Evolutionary conservation across 2,797 vertebrate species (phyloP), one percentile per base, ranked within the genome.

Genomic region (Orientallactaga sibirica): DNA sequence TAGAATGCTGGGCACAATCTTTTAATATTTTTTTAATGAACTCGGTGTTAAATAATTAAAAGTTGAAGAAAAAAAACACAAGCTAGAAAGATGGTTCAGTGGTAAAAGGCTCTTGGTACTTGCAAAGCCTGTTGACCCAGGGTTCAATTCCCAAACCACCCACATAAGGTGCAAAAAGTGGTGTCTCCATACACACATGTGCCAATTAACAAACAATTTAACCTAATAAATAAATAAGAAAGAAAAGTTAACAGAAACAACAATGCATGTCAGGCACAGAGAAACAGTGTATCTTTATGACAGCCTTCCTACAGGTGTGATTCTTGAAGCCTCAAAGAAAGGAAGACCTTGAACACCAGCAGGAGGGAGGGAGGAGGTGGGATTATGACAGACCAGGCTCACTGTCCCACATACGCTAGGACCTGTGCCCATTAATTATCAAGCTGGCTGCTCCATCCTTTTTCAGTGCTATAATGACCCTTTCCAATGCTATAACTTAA

Each of bases 1-100:
- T 85, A 27, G 12, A 64, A n/a, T 75, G 33, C 25, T 86, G 29
- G n/a, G 88, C 61, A 71, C 22, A 61, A 74, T 64, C 25, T 48
- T 82, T 92, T 68, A 79, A 68, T 92, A 82, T 79, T 90, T 78
- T 82, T 62, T 75, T 20, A 74, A 48, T 78, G 33, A 89, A 82
- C 27, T 79, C 20, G 58, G 10, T 75, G 68, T 80, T 76, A 82
- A 6, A 2, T 12, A 52, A 79, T 37, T 7, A 48, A 48, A 48
- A 48, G 48, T 8, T 48, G 7, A 48, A 48, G n/a, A 48, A 48
- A 48, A 48, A 48, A 48, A 1, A 48, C 33, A 48, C 48, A 48
- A 48, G 48, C 48, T 48, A 48, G 48, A 48, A 48, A 48, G 48
- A 48, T 48, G 8, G 48, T 48, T 8, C 48, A 48, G 48, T 7